phyloP scores from a whole-genome alignment of 2,797 vertebrate genomes.

The Malacoraja senta region DNA sequence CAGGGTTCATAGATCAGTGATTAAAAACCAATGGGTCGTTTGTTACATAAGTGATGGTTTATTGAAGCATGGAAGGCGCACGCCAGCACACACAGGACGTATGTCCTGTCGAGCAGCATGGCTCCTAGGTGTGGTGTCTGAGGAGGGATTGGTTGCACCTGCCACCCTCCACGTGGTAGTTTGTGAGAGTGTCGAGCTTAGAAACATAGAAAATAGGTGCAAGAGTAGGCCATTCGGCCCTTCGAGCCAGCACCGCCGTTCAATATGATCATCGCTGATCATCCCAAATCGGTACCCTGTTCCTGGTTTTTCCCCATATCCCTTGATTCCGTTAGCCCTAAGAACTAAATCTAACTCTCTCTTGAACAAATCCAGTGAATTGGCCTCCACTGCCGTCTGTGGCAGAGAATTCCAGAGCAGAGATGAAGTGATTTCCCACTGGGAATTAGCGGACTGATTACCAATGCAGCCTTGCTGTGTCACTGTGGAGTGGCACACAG shows the following conservation, averaged over 20 bases:
- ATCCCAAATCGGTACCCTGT: no score
- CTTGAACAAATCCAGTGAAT: no score
- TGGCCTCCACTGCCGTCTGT: no score
- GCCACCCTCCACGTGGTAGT: background rate
- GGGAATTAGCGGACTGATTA: background rate
- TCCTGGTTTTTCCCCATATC: no score
- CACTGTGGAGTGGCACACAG: background rate
- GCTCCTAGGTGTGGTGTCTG: background rate
- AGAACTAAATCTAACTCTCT: no score
- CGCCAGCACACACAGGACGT: background rate
- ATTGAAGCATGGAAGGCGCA: background rate
- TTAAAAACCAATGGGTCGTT: constrained; percentile 3
- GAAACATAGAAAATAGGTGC: no score
- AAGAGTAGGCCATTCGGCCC: no score
- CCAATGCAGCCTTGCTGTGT: no score
- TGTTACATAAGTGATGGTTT: background rate
- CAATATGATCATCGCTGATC: no score
- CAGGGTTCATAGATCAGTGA: background rate
- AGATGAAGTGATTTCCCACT: constrained; percentile 21
- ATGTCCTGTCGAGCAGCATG: background rate
- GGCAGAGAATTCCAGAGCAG: no score
- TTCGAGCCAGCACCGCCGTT: no score
- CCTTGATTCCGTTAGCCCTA: no score
- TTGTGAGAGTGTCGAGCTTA: constrained; percentile 3
- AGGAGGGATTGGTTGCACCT: background rate